phyloP scores from a whole-genome alignment of 2,797 vertebrate species.

The Poecilia gillii region DNA sequence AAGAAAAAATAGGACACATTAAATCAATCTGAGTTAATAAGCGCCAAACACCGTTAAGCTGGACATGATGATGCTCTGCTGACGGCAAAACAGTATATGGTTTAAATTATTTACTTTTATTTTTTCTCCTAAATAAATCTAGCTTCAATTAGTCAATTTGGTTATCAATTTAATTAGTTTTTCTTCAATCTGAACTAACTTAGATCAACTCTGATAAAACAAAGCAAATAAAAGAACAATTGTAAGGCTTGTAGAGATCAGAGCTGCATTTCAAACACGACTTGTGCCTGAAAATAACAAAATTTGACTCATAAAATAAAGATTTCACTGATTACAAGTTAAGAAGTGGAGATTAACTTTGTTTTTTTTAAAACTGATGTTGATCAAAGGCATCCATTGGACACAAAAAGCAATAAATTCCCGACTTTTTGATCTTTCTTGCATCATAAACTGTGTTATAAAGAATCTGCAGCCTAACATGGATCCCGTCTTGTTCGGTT shows the following conservation, averaged over 20 bases:
- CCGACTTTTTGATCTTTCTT: not conserved
- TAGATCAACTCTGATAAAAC: not conserved
- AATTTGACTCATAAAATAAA: not conserved
- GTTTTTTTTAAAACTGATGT: not conserved
- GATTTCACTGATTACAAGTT: not conserved
- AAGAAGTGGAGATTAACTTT: not conserved
- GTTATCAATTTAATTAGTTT: not conserved
- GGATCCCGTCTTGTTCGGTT: not conserved
- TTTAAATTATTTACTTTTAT: not conserved
- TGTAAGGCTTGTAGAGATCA: not conserved
- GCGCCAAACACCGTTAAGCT: not conserved
- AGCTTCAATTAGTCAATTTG: not conserved
- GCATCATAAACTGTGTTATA: not conserved
- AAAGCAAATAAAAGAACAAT: not conserved
- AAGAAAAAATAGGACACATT: not conserved
- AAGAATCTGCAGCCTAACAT: not conserved
- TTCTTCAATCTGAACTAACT: not conserved
- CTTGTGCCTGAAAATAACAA: not conserved
- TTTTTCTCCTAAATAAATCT: not conserved
- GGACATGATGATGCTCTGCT: not conserved
- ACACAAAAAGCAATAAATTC: conserved; percentile 1
- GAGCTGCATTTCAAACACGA: not conserved
- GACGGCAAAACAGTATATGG: not conserved
- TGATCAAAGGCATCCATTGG: not conserved
- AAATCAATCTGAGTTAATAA: not conserved